Percentiles rank a stretch among this genome's conserved stretches.
Conservation (phyloP, 2,797 vertebrate species). For the Leptoclinus maculatus region DNA sequence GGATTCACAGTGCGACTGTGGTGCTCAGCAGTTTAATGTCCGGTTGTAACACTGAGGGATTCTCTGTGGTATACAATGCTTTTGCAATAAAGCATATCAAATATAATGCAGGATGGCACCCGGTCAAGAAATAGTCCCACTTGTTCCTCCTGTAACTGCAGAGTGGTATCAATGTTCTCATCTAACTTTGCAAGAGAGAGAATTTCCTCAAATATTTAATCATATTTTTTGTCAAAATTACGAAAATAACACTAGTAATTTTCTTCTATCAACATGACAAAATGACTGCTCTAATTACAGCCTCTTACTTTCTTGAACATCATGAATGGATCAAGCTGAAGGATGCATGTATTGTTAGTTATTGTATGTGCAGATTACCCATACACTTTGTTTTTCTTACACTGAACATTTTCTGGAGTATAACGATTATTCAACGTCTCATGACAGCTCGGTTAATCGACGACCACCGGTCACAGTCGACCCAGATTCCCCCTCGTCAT, state of each 20-base stretch:
- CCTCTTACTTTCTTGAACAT: neutral
- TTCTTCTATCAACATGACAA: too few relatives aligned
- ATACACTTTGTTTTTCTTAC: neutral
- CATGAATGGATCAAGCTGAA: neutral
- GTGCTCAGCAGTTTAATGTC: constrained; percentile 31
- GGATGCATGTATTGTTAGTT: too few relatives aligned
- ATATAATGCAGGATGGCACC: neutral
- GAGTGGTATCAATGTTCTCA: neutral
- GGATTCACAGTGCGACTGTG: constrained; percentile 15
- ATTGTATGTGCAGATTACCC: neutral
- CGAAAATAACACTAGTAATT: neutral
- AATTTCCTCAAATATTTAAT: neutral
- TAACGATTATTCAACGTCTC: neutral
- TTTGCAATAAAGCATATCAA: too few relatives aligned
- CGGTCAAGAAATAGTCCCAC: too few relatives aligned
- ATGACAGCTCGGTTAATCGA: neutral
- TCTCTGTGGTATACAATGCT: neutral
- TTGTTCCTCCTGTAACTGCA: too few relatives aligned
- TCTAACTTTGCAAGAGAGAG: neutral
- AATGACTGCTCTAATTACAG: neutral
- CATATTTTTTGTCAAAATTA: neutral
- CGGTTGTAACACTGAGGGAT: neutral
- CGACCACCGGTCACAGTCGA: neutral
- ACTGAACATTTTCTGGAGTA: neutral
- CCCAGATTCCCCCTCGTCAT: neutral